Evolutionary conservation across 1,140 invertebrate genomes (phyloP).

Genomic region (Drosophila aff.): DNA sequence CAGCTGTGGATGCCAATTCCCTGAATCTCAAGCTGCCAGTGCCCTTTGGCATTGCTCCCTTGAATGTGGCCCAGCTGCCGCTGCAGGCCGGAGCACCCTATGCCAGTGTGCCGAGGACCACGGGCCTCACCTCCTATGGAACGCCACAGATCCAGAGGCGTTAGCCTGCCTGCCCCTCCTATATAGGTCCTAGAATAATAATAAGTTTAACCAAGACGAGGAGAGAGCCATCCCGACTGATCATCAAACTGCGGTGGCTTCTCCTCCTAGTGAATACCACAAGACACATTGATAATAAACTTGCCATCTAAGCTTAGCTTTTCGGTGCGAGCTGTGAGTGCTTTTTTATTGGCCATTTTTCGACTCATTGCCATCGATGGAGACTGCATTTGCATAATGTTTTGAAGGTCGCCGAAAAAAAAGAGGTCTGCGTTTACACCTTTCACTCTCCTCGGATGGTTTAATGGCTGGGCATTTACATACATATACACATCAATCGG

Average conservation of each 20-base stretch:
- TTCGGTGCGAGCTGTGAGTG: slow-evolving; percentile 16
- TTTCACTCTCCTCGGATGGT: slow-evolving; percentile 60
- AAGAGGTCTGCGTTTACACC: slow-evolving; percentile 68
- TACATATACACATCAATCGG: slow-evolving; percentile 36
- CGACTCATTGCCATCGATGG: slow-evolving; percentile 50
- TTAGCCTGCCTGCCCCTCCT: slow-evolving; percentile 12
- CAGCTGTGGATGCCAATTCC: slow-evolving; percentile 54
- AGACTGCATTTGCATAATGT: slow-evolving; percentile 72
- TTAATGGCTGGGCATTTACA: slow-evolving; percentile 38
- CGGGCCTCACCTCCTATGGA: slow-evolving; percentile 77
- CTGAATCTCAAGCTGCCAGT: slow-evolving; percentile 77
- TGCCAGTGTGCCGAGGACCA: slow-evolving; percentile 62
- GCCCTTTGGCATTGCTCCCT: slow-evolving; percentile 70
- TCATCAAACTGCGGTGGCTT: slow-evolving; percentile 47
- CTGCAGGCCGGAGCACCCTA: slow-evolving; percentile 77
- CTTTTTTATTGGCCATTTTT: slow-evolving; percentile 53
- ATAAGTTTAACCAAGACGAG: slow-evolving; percentile 27
- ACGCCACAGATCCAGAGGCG: slow-evolving; percentile 74
- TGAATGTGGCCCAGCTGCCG: slow-evolving; percentile 74
- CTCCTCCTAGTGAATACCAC: slow-evolving; percentile 43
- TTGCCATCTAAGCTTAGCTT: slow-evolving; percentile 53
- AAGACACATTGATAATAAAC: slow-evolving; percentile 39
- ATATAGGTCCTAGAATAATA: slow-evolving; percentile 42
- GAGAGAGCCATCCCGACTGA: slow-evolving; percentile 47
- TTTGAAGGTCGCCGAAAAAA: slow-evolving; percentile 56